These are phyloP conservation scores for Formica selysi DNA, from an alignment of 1,140 invertebrate genomes.

Conservation along the genomic window DNA sequence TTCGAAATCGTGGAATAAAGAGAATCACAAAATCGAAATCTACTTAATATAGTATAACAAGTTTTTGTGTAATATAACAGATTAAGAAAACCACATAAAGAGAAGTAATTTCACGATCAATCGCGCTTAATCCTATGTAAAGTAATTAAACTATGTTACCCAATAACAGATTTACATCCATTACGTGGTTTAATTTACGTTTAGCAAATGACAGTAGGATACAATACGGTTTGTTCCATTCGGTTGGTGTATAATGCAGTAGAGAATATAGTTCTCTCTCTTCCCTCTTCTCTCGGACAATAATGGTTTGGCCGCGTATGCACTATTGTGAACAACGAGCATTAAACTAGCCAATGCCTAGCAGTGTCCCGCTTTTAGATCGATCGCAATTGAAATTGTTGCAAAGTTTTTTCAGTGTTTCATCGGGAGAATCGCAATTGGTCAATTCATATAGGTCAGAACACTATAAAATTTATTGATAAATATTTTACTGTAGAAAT, in stretches of 20 bases:
- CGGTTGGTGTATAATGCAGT: constrained; percentile 19
- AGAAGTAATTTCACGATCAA: constrained; percentile 15
- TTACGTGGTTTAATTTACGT: constrained; percentile 41
- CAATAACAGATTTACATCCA: constrained; percentile 36
- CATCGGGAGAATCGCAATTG: not conserved
- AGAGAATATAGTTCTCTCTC: constrained; percentile 48
- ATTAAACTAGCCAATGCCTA: constrained; percentile 47
- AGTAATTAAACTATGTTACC: constrained; percentile 42
- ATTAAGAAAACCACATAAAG: not conserved
- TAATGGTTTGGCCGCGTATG: constrained; percentile 56
- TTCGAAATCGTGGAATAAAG: not conserved
- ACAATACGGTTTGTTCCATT: constrained; percentile 58
- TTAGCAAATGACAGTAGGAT: constrained; percentile 53
- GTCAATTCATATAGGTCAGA: not conserved
- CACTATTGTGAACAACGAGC: constrained; percentile 50
- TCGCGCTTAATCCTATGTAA: not conserved
- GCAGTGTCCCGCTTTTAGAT: constrained; percentile 48
- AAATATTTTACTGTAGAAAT: not conserved
- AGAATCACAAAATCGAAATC: not conserved
- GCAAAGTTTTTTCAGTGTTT: constrained; percentile 39
- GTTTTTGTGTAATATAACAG: not conserved
- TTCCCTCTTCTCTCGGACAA: constrained; percentile 15
- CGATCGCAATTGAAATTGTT: constrained; percentile 73
- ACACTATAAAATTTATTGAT: not conserved
- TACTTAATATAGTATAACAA: not conserved